These are phyloP conservation scores for Cloeon dipterum DNA, from an alignment of 2,888 invertebrate genomes.

Conservation along the genomic window DNA sequence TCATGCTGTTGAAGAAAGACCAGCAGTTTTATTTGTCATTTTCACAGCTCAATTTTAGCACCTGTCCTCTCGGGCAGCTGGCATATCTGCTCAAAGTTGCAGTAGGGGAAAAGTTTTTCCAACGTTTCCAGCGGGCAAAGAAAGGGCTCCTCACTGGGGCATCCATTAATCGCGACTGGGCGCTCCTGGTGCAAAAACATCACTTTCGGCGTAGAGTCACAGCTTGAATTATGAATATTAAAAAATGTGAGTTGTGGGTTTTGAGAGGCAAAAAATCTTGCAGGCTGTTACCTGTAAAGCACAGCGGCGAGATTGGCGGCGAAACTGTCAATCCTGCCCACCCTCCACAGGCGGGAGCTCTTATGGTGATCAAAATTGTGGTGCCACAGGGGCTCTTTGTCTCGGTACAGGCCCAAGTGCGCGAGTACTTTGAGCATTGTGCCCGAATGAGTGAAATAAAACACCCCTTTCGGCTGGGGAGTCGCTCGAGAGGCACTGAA, in stretches of 20 bases:
- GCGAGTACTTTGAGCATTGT: constrained; percentile 52
- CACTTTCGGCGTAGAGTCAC: not conserved
- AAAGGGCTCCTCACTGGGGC: constrained; percentile 27
- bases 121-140: constrained; percentile 32
- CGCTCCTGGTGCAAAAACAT: constrained; percentile 39
- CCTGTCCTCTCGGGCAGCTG: too few species aligned
- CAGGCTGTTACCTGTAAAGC: constrained; percentile 40
- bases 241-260: not conserved
- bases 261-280: not conserved
- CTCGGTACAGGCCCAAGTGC: constrained; percentile 47
- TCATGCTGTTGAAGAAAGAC: too few species aligned
- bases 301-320: constrained; percentile 61
- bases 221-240: not conserved
- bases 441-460: constrained; percentile 67
- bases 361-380: constrained; percentile 18
- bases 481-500: constrained; percentile 4
- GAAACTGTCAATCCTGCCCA: constrained; percentile 46
- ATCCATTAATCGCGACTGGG: constrained; percentile 40
- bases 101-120: not conserved
- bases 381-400: constrained; percentile 31
- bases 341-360: constrained; percentile 28
- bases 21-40: too few species aligned
- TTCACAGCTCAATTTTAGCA: too few species aligned
- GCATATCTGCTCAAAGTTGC: not conserved
- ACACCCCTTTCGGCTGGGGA: constrained; percentile 24